phyloP scores from a whole-genome alignment of 2,113 vertebrate species.

The Centrocercus urophasianus region DNA sequence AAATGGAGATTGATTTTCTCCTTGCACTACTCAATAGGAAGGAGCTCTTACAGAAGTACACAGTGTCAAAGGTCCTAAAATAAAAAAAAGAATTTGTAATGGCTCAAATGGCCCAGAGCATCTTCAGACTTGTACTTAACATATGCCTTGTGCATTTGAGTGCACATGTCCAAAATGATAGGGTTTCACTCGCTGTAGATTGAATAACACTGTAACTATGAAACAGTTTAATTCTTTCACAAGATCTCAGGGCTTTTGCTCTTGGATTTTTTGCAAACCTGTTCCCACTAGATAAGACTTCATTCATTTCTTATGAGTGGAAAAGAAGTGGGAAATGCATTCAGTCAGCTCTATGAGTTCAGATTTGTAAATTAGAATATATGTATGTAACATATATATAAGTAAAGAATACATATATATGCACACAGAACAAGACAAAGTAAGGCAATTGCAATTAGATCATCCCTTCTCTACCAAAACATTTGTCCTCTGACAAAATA shows the following conservation, averaged over 20 bases:
- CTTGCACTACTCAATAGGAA: not conserved
- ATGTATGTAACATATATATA: too few species aligned
- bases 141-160: not conserved
- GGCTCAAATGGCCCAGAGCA: not conserved
- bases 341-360: too few species aligned
- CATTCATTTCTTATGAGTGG: too few species aligned
- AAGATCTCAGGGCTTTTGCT: not conserved
- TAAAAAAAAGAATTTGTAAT: not conserved
- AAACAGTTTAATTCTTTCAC: not conserved
- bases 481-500: too few species aligned
- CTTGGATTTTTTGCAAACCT: not conserved
- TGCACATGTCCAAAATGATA: not conserved
- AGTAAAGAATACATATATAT: too few species aligned
- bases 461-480: too few species aligned
- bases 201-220: not conserved
- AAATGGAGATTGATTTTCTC: constrained; percentile 7
- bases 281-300: not conserved
- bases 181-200: not conserved
- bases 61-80: not conserved
- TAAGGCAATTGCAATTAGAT: too few species aligned
- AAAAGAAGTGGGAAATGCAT: too few species aligned
- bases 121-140: not conserved
- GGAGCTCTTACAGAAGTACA: not conserved
- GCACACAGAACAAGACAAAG: too few species aligned
- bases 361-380: too few species aligned